Evolutionary conservation across 1,140 invertebrate genomes (phyloP).

Genomic region (Pogonomyrmex barbatus): DNA sequence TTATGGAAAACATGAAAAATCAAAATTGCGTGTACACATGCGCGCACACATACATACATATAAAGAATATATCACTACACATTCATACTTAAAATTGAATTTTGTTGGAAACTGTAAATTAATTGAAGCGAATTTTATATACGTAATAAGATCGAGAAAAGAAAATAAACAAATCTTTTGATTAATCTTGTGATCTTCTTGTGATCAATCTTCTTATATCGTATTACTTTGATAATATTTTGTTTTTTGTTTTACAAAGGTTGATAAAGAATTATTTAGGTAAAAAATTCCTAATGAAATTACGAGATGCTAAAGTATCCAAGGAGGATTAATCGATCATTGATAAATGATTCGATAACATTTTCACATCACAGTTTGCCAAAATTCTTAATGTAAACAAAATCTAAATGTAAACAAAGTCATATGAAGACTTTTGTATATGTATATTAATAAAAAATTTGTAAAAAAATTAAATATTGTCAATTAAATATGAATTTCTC

Average conservation of each 20-base stretch:
- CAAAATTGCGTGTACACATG: no score
- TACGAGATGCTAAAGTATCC: slow-evolving; percentile 33
- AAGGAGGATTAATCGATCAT: not conserved
- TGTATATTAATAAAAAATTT: not conserved
- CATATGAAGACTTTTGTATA: not conserved
- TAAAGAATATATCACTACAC: not conserved
- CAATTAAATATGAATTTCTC: not conserved
- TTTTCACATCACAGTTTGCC: slow-evolving; percentile 1
- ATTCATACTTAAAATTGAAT: not conserved
- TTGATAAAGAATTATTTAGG: not conserved
- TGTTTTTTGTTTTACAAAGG: slow-evolving; percentile 27
- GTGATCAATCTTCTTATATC: not conserved
- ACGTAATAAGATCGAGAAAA: not conserved
- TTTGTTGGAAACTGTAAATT: not conserved
- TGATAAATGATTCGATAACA: not conserved
- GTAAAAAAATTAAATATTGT: not conserved
- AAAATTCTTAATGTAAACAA: not conserved
- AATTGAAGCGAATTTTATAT: not conserved
- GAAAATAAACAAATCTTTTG: slow-evolving; percentile 6
- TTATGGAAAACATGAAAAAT: not conserved
- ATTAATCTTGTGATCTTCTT: not conserved
- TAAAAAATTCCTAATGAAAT: not conserved
- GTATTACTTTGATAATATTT: not conserved
- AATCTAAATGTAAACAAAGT: not conserved
- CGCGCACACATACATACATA: not conserved